Evolutionary conservation across 2,113 vertebrate genomes (phyloP).

Genomic region (Ammodytes marinus): DNA sequence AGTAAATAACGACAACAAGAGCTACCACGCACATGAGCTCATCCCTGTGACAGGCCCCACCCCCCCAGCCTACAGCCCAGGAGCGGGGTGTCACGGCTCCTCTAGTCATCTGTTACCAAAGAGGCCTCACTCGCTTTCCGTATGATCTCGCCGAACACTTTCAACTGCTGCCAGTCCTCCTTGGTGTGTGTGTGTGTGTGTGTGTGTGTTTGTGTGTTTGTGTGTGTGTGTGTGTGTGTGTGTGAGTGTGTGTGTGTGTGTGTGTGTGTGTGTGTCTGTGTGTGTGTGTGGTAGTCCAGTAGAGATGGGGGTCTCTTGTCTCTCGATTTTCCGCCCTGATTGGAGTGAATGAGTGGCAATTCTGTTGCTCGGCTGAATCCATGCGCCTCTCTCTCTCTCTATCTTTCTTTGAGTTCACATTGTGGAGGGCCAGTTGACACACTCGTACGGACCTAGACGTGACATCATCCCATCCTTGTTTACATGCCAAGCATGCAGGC

Average conservation of each 20-base stretch:
- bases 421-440: conserved; percentile 48
- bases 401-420: conserved; percentile 47
- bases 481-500: conserved; percentile 34
- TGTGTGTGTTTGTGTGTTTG: conserved; percentile 7
- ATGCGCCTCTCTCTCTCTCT: conserved; percentile 28
- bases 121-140: conserved; percentile 59
- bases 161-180: conserved; percentile 70
- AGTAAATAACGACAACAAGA: conserved; percentile 58
- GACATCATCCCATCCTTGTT: conserved; percentile 70
- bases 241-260: not conserved
- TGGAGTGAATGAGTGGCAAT: conserved; percentile 82
- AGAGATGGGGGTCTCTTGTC: conserved; percentile 79
- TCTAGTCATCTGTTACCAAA: conserved; percentile 74
- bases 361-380: conserved; percentile 76
- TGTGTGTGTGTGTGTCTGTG: conserved; percentile 26
- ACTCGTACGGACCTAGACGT: conserved; percentile 56
- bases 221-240: not conserved
- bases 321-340: conserved; percentile 88
- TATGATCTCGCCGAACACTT: conserved; percentile 72
- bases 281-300: conserved; percentile 31
- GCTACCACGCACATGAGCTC: conserved; percentile 67
- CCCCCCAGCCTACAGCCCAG: conserved; percentile 27
- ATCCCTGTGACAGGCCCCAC: conserved; percentile 47
- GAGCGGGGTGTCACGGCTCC: conserved; percentile 58
- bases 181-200: conserved; percentile 40